A percentile compares a stretch with the other conserved stretches of the same genome.
Evolutionary conservation across 2,797 vertebrate species (phyloP).

Genomic region (Bovichtus variegatus): DNA sequence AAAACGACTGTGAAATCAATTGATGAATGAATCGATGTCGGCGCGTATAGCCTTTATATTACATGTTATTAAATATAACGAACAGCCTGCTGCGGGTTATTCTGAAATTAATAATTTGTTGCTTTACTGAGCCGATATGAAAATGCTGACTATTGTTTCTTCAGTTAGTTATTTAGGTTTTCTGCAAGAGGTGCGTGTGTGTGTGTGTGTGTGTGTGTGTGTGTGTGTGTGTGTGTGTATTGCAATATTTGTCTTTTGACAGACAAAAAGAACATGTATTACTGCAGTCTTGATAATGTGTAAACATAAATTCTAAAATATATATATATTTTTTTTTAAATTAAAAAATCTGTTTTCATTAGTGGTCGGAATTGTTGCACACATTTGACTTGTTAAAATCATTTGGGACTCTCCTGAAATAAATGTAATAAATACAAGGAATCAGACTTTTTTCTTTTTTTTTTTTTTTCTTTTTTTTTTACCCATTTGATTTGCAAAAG

Average conservation of each 20-base stretch:
- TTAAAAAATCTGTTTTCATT: neutral
- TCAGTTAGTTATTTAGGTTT: conserved; percentile 18
- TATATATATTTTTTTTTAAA: neutral
- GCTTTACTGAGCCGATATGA: conserved; percentile 30
- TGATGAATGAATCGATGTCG: conserved; percentile 79
- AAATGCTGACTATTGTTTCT: conserved; percentile 40
- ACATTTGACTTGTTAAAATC: neutral
- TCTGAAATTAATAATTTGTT: conserved; percentile 62
- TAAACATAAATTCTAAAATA: neutral
- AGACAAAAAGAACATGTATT: neutral
- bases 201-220: conserved; percentile 3
- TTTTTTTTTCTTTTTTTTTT: no score
- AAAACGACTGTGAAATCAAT: conserved; percentile 85
- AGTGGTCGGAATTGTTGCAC: neutral
- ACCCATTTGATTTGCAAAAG: neutral
- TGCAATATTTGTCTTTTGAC: conserved; percentile 1
- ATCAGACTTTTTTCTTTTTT: neutral
- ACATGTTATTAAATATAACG: conserved; percentile 76
- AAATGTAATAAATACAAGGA: neutral
- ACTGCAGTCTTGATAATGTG: neutral
- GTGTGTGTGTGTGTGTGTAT: neutral
- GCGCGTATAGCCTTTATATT: conserved; percentile 64
- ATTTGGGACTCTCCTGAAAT: neutral
- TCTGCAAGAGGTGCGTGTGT: conserved; percentile 21
- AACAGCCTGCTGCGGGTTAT: conserved; percentile 47